phyloP scores from a whole-genome alignment of 2,113 vertebrate genomes.

The Mus spicilegus region DNA sequence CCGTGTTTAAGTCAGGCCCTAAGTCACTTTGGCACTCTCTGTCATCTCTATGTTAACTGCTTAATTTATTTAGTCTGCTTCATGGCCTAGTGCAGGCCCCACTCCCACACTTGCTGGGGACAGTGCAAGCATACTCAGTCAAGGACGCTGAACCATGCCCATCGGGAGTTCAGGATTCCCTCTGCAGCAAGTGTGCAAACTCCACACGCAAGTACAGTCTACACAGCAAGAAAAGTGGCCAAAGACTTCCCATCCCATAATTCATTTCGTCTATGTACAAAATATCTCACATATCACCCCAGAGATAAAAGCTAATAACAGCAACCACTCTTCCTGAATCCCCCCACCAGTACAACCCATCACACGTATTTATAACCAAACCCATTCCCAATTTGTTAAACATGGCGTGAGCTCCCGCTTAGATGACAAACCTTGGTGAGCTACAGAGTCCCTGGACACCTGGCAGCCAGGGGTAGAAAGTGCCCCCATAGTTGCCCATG shows the following conservation, averaged over 20 bases:
- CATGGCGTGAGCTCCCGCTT: constrained; percentile 36
- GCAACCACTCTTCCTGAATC: constrained; percentile 39
- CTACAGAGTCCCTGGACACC: constrained; percentile 56
- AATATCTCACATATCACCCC: constrained; percentile 67
- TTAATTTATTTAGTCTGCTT: constrained; percentile 78
- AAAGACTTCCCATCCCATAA: constrained; percentile 66
- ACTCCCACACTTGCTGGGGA: constrained; percentile 17
- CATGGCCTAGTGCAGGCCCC: constrained; percentile 26
- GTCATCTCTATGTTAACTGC: constrained; percentile 40
- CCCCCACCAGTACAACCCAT: constrained; percentile 19
- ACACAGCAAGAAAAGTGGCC: background rate
- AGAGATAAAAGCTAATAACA: constrained; percentile 64
- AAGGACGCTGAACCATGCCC: background rate
- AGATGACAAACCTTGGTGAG: constrained; percentile 71
- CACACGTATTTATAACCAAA: constrained; percentile 33
- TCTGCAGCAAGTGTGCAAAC: background rate
- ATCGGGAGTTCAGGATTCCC: background rate
- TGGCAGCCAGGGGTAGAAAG: constrained; percentile 36
- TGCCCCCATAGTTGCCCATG: background rate
- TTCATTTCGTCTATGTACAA: constrained; percentile 63
- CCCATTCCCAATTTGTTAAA: constrained; percentile 67
- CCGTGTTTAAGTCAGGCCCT: background rate
- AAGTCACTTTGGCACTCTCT: constrained; percentile 24
- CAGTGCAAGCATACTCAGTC: background rate
- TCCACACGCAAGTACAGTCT: constrained; percentile 7